Evolutionary conservation across 2,113 vertebrate genomes (phyloP), one percentile per base, ranked within the genome.

Genomic region (Ia io): DNA sequence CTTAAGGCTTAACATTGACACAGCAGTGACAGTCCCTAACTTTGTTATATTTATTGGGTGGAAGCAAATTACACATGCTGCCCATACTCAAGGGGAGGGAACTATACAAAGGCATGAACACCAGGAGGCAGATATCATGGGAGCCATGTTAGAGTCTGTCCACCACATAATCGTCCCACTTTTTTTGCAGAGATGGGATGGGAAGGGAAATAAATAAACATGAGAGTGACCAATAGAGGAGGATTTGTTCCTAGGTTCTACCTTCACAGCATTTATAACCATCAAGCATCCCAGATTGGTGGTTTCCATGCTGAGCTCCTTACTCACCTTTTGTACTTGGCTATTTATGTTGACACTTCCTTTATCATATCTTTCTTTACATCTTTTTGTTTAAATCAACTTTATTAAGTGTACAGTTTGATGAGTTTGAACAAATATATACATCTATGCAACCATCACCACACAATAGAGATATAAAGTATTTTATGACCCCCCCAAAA

Each of bases 391-490:
- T 77, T 53, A 84, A 90, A 56, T 93, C 17, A 18, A 1, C 30
- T 84, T 42, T 67, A 76, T 76, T 56, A 86, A 67, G 14, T 47
- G 9, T 63, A 22, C 47, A 44, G 6, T 87, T 87, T 51, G 47
- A 37, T 91, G 63, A 88, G 40, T 93, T 94, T 59, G 61, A 96
- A 74, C 47, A 69, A 76, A 61, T 69, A 20, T n/a, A n/a, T 71
- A 59, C 7, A 67, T 3, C 44, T 14, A 16, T 56, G 49, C 42
- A 40, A 59, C 22, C 76, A 44, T 25, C 18, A 47, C 20, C 9
- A 61, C 14, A 47, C 5, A 17, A n/a, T n/a, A 11, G 37, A 56
- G 23, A 42, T 56, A 28, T 40, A 59, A 47, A 13, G 47, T 61
- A 53, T 59, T 91, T 84, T 22, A 32, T 69, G 61, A n/a, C 37